Percentiles rank a stretch among this genome's conserved stretches.
These are phyloP conservation scores for Apodemia zela DNA, from an alignment of 2,888 invertebrate genomes.

Conservation along the genomic window DNA sequence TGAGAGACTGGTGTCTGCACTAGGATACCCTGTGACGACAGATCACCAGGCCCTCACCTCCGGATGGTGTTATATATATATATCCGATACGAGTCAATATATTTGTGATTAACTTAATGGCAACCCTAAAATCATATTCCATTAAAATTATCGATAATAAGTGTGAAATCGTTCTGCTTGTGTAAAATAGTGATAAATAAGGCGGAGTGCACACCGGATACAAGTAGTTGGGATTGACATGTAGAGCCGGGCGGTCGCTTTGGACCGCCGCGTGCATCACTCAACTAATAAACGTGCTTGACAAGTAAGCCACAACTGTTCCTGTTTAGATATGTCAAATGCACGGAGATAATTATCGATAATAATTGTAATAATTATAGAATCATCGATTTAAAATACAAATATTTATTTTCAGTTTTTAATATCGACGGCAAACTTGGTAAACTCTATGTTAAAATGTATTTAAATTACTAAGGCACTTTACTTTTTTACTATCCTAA, in stretches of 20 bases:
- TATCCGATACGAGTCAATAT: no score
- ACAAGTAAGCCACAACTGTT: slow-evolving; percentile 26
- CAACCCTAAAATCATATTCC: not conserved
- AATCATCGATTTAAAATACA: not conserved
- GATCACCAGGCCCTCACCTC: no score
- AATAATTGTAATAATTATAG: not conserved
- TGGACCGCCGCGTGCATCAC: slow-evolving; percentile 27
- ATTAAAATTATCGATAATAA: not conserved
- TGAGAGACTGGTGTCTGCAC: no score
- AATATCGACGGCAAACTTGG: no score
- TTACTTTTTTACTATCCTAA: no score
- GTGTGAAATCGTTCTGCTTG: slow-evolving; percentile 40
- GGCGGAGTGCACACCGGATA: slow-evolving; percentile 47
- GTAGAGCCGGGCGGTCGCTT: slow-evolving; percentile 32
- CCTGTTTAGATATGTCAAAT: slow-evolving; percentile 18
- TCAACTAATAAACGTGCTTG: slow-evolving; percentile 33
- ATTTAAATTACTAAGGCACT: no score
- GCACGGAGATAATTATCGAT: not conserved
- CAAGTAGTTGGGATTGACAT: slow-evolving; percentile 47
- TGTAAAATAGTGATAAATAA: slow-evolving; percentile 51
- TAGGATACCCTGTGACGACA: no score
- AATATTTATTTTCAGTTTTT: not conserved
- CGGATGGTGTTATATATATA: no score
- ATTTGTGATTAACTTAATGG: not conserved
- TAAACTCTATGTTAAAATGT: no score